Evolutionary conservation across 2,888 invertebrate genomes (phyloP).

Genomic region (Callyntrura sp.): DNA sequence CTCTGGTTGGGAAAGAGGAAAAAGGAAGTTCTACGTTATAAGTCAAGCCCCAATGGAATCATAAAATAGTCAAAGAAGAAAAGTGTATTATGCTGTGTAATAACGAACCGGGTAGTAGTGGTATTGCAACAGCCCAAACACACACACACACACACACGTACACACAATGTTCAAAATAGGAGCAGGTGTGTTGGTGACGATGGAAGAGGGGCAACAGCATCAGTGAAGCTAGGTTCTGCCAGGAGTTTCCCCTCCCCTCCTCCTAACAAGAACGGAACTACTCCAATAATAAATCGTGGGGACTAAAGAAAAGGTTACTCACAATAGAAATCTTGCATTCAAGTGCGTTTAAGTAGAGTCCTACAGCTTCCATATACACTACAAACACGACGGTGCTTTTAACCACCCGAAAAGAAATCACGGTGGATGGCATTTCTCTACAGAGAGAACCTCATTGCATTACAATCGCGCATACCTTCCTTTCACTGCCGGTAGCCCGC

Average conservation of each 20-base stretch:
- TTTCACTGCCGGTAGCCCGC: not conserved
- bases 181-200: slow-evolving; percentile 69
- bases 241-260: not conserved
- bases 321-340: slow-evolving; percentile 59
- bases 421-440: slow-evolving; percentile 33
- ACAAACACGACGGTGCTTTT: not conserved
- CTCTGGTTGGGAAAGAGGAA: slow-evolving; percentile 45
- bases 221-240: not conserved
- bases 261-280: slow-evolving; percentile 54
- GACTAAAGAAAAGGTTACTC: slow-evolving; percentile 61
- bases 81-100: slow-evolving; percentile 48
- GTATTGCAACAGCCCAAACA: not conserved
- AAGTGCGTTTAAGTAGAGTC: not conserved
- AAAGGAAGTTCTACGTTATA: slow-evolving; percentile 69
- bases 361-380: not conserved
- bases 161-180: slow-evolving; percentile 54
- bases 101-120: slow-evolving; percentile 40
- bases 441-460: slow-evolving; percentile 20
- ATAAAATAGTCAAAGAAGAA: slow-evolving; percentile 64
- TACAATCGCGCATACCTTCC: not conserved
- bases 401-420: slow-evolving; percentile 41
- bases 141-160: not conserved
- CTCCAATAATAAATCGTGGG: slow-evolving; percentile 69
- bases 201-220: slow-evolving; percentile 6
- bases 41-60: slow-evolving; percentile 67